These are phyloP conservation scores for Apodemus agrarius DNA, from an alignment of 2,797 vertebrate genomes.

Conservation along the genomic window DNA sequence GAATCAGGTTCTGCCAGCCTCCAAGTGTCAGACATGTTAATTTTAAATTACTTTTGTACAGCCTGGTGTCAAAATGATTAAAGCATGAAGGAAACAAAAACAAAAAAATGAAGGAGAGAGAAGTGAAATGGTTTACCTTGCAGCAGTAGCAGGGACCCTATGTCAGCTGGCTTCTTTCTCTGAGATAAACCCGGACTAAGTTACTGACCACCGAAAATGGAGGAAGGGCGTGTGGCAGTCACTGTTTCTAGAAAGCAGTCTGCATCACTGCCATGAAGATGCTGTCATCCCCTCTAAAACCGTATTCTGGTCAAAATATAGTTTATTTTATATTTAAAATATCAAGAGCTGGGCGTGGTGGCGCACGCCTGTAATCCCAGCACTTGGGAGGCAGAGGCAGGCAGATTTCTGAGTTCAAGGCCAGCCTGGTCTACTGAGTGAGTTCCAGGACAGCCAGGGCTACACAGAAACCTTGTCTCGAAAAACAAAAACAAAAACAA, in stretches of 20 bases:
- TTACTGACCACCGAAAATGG: neutral
- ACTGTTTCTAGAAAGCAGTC: neutral
- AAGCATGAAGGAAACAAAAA: conserved; percentile 90
- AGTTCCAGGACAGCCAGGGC: too few relatives aligned
- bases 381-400: too few relatives aligned
- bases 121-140: conserved; percentile 84
- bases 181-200: conserved; percentile 42
- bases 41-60: conserved; percentile 96
- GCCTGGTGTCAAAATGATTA: conserved; percentile 96
- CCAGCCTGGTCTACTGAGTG: too few relatives aligned
- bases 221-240: neutral
- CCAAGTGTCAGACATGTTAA: conserved; percentile 96
- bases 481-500: too few relatives aligned
- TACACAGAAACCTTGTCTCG: too few relatives aligned
- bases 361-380: too few relatives aligned
- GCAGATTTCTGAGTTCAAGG: too few relatives aligned
- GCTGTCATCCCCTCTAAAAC: neutral
- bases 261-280: neutral
- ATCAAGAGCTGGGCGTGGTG: neutral
- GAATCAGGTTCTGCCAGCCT: conserved; percentile 84
- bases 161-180: conserved; percentile 56
- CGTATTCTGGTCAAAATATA: neutral
- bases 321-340: conserved; percentile 49
- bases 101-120: conserved; percentile 86
- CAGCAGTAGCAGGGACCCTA: conserved; percentile 83